Conservation (phyloP, 53 echinoderm and acorn worm species). For the Antedon mediterranea region DNA sequence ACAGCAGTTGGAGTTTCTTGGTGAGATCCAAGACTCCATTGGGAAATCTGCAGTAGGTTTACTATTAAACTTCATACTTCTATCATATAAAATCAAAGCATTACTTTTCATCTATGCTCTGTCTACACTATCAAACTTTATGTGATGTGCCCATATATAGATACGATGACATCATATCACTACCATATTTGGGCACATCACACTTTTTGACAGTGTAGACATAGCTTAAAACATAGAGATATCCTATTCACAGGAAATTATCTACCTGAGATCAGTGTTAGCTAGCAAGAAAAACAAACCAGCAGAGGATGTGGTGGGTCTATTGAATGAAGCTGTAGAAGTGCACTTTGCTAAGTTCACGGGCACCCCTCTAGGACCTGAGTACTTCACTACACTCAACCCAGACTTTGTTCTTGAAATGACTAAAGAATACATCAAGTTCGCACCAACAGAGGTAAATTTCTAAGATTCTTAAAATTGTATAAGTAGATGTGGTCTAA, state of each 20-base stretch:
- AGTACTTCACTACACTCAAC: slow-evolving; percentile 76
- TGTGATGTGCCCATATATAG: too few relatives aligned
- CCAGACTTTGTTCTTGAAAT: slow-evolving; percentile 89
- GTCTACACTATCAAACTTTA: too few relatives aligned
- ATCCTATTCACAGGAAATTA: slow-evolving; percentile 45
- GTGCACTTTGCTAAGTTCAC: slow-evolving; percentile 71
- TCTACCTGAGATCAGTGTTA: slow-evolving; percentile 72
- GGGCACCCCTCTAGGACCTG: slow-evolving; percentile 65
- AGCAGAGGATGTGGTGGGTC: slow-evolving; percentile 41
- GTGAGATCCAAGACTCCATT: slow-evolving; percentile 90
- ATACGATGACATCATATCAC: too few relatives aligned
- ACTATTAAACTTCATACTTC: too few relatives aligned
- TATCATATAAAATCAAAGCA: too few relatives aligned
- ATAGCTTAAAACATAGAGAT: too few relatives aligned
- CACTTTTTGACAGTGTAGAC: too few relatives aligned
- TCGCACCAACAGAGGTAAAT: slow-evolving; percentile 84
- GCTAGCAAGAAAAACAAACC: slow-evolving; percentile 64
- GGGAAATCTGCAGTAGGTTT: slow-evolving; percentile 91
- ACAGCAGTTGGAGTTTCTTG: slow-evolving; percentile 89
- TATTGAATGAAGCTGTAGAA: slow-evolving; percentile 75
- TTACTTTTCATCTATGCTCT: too few relatives aligned
- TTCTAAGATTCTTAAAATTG: background rate
- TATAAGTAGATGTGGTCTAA: background rate
- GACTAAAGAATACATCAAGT: slow-evolving; percentile 72
- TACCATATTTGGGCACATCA: too few relatives aligned